These are phyloP conservation scores for Passer montanus DNA, from an alignment of 2,113 vertebrate species.

Conservation along the genomic window DNA sequence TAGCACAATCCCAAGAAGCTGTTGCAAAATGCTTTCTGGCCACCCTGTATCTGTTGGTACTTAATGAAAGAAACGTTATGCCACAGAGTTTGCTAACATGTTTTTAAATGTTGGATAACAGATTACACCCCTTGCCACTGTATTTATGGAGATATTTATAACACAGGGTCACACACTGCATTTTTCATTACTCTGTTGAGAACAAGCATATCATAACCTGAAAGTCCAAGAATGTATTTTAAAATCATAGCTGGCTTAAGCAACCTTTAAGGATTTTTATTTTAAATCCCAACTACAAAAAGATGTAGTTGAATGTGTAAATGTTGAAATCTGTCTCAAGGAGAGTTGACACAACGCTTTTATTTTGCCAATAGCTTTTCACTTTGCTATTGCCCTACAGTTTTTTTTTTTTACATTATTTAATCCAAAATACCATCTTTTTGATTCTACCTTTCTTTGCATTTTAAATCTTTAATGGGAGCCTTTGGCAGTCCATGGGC, in stretches of 20 bases:
- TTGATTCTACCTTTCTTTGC: conserved; percentile 89
- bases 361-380: conserved; percentile 78
- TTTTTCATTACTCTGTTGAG: background rate
- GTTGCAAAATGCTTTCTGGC: conserved; percentile 12
- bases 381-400: conserved; percentile 83
- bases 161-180: background rate
- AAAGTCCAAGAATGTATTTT: background rate
- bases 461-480: conserved; percentile 97
- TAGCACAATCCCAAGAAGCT: conserved; percentile 20
- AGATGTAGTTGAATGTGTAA: background rate
- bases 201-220: background rate
- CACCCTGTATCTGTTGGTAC: conserved; percentile 7
- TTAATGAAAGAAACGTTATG: conserved; percentile 1
- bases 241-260: conserved; percentile 12
- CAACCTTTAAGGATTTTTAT: background rate
- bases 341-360: conserved; percentile 27
- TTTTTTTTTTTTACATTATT: conserved; percentile 92
- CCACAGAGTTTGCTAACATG: background rate
- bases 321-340: conserved; percentile 60
- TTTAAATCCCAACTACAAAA: background rate
- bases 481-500: conserved; percentile 88
- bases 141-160: background rate
- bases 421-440: conserved; percentile 95
- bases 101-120: background rate
- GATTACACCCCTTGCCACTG: background rate